A percentile compares a stretch with the other conserved stretches of the same genome.
Conservation (phyloP, 2,797 vertebrate genomes). For the Cynopterus sphinx region DNA sequence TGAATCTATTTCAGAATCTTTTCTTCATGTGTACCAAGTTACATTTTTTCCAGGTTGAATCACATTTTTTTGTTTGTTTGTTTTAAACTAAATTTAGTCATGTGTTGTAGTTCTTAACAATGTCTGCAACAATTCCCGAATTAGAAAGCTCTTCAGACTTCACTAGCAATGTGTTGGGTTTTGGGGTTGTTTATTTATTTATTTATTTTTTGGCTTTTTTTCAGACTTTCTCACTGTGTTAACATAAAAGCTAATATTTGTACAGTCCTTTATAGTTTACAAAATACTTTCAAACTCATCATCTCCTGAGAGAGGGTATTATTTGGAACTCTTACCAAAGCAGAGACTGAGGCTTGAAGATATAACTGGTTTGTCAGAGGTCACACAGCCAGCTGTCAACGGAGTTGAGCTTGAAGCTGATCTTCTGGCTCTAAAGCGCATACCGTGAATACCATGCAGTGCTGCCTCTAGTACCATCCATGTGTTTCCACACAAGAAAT, state of each 20-base stretch:
- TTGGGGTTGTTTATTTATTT: neutral
- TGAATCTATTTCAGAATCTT: constrained; percentile 34
- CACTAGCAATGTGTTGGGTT: constrained; percentile 40
- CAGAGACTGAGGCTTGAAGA: neutral
- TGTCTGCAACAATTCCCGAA: constrained; percentile 46
- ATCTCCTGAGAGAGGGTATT: neutral
- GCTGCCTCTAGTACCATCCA: neutral
- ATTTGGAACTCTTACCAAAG: neutral
- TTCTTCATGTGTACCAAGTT: constrained; percentile 23
- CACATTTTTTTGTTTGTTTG: constrained; percentile 60
- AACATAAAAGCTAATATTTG: constrained; percentile 65
- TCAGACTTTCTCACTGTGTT: constrained; percentile 24
- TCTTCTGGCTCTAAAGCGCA: neutral
- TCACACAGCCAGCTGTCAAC: neutral
- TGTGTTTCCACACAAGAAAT: neutral
- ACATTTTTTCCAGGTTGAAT: constrained; percentile 34
- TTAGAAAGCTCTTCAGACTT: constrained; percentile 66
- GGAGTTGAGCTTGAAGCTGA: neutral
- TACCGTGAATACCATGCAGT: neutral
- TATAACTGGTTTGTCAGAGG: neutral
- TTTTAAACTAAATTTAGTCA: constrained; percentile 63
- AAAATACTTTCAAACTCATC: constrained; percentile 60
- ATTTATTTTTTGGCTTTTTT: neutral
- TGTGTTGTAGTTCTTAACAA: constrained; percentile 56
- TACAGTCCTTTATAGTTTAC: constrained; percentile 57